Percentiles rank a stretch among this genome's conserved stretches.
Evolutionary conservation across 2,113 vertebrate species (phyloP).

Genomic region (Hydrochoerus hydrochaeris): DNA sequence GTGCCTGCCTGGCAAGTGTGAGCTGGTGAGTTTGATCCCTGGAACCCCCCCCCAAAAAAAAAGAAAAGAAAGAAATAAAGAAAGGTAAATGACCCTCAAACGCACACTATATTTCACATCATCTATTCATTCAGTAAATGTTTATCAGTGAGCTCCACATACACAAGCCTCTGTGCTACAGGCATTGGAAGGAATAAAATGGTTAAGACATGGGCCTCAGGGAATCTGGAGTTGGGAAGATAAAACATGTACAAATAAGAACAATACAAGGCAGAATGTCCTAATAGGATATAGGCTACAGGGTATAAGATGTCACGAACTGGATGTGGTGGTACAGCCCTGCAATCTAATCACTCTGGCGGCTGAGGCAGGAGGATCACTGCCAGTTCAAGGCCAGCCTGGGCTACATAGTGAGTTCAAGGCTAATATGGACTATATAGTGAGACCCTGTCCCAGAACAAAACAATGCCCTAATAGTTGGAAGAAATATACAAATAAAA

Average conservation of each 20-base stretch:
- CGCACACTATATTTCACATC: not conserved
- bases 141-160: not conserved
- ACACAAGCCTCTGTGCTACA: not conserved
- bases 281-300: not conserved
- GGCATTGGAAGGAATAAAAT: not conserved
- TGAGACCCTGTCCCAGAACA: not conserved
- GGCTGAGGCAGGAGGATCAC: not conserved
- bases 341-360: not conserved
- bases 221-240: not conserved
- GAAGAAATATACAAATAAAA: constrained; percentile 47
- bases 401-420: not conserved
- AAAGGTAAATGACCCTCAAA: not conserved
- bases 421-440: not conserved
- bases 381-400: not conserved
- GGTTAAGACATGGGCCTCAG: not conserved
- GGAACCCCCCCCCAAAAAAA: not conserved
- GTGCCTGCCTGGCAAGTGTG: too few species aligned
- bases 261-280: not conserved
- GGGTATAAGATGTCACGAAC: not conserved
- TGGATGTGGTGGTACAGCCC: not conserved
- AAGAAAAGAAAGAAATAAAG: not conserved
- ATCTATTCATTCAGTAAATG: constrained; percentile 27
- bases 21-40: too few species aligned
- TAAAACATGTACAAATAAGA: not conserved
- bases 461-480: not conserved